Evolutionary conservation across 1,140 invertebrate species (phyloP), one percentile per base, ranked within the genome.

Genomic region (Brachionus asplanchnoidis): DNA sequence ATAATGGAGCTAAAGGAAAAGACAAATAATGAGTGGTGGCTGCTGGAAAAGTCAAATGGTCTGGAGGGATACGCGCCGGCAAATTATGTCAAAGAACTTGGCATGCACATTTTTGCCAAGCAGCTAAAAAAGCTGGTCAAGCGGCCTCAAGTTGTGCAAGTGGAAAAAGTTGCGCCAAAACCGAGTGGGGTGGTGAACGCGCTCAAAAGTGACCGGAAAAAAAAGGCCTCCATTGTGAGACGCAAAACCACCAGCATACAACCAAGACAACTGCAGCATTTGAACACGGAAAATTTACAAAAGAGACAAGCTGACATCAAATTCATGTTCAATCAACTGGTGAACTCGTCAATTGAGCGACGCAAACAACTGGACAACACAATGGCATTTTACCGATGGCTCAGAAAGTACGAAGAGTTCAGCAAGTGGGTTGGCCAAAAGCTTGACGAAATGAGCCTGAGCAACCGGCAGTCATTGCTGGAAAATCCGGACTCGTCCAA

Each of bases 11-110:
- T 99, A 1, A 91, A 98, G 66, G 95, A 94, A 87, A 97, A 97
- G 90, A 97, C 95, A 1, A 99, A 98, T 89, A 92, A 93, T 1
- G 97, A 99, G 89, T 99, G 97, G 97, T 99, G 97, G 97, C 95
- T 95, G 87, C 94, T 98, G 4, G 91, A 96, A 12, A 97, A 97
- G 90, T 92, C 92, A 0, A 95, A 95, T 87, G 94, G 96, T 0
- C 92, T 93, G 0, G 96, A 98, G 87, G 97, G 97, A 11, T 99
- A 98, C 90, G 96, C 98, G 1, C 97, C 97, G 0, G 96, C 96
- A 0, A 98, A 98, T 89, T 99, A 99, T 90, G 95, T 99, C 0
- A 92, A 94, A 32, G 95, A 98, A 89, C 93, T 97, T 65, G 95
- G 96, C 86, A 94, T 95, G 4, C 53, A 56, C 12, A 78, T 6